Conservation (phyloP, 2,888 invertebrate genomes). For the Archips xylosteana region DNA sequence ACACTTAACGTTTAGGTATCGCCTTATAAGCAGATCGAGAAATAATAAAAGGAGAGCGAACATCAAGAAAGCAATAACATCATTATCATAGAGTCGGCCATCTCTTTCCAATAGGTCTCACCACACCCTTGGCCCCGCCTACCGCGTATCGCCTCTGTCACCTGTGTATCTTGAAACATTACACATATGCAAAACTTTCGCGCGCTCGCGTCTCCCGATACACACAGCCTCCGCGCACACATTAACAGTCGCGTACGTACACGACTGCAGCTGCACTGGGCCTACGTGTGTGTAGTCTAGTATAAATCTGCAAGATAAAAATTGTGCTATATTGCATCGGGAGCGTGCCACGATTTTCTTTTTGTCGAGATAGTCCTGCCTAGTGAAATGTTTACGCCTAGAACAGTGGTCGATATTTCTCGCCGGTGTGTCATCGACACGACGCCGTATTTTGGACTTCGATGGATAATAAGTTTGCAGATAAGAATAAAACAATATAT, state of each 20-base stretch:
- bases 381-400: slow-evolving; percentile 83
- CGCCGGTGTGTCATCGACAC: slow-evolving; percentile 72
- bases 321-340: slow-evolving; percentile 77
- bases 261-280: slow-evolving; percentile 51
- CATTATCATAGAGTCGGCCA: slow-evolving; percentile 85
- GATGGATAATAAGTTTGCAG: neutral
- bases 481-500: neutral
- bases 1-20: slow-evolving; percentile 82
- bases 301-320: slow-evolving; percentile 85
- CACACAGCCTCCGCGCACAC: slow-evolving; percentile 59
- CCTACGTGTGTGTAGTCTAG: slow-evolving; percentile 55
- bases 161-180: slow-evolving; percentile 86
- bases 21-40: slow-evolving; percentile 85
- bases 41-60: slow-evolving; percentile 83
- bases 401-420: slow-evolving; percentile 82
- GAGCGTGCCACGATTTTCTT: slow-evolving; percentile 66
- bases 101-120: slow-evolving; percentile 84
- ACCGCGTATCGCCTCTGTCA: slow-evolving; percentile 82
- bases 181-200: slow-evolving; percentile 85
- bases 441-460: slow-evolving; percentile 54
- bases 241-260: slow-evolving; percentile 38
- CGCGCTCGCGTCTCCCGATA: slow-evolving; percentile 73
- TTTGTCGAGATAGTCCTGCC: slow-evolving; percentile 76
- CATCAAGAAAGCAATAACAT: slow-evolving; percentile 86
- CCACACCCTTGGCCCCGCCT: slow-evolving; percentile 81